Evolutionary conservation across 2,888 invertebrate genomes (phyloP).

Genomic region (Cheilosia grossa): DNA sequence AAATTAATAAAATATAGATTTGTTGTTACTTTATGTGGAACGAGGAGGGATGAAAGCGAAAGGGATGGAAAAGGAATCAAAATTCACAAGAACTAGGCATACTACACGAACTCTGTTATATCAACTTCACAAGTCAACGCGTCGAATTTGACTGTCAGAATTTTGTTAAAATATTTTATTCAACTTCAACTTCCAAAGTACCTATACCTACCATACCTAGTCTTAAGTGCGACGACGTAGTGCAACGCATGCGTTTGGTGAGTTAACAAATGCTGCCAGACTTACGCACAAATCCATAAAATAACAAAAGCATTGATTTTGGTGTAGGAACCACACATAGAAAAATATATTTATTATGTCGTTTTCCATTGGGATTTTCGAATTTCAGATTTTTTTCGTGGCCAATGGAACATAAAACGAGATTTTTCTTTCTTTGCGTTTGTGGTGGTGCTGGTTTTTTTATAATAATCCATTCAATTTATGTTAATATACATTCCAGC

Average conservation of each 20-base stretch:
- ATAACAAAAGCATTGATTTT: too few relatives aligned
- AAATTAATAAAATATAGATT: conserved; percentile 36
- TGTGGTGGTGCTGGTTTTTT: too few relatives aligned
- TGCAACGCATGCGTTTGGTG: conserved; percentile 1
- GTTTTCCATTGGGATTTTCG: too few relatives aligned
- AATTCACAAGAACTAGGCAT: conserved; percentile 16
- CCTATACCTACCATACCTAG: too few relatives aligned
- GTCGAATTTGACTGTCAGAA: conserved; percentile 68
- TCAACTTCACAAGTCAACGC: conserved; percentile 43
- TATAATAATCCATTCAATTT: too few relatives aligned
- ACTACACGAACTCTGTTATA: not conserved
- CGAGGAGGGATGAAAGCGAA: not conserved
- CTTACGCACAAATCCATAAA: not conserved
- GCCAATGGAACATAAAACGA: too few relatives aligned
- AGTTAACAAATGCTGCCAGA: conserved; percentile 32
- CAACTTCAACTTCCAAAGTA: conserved; percentile 16
- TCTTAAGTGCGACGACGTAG: not conserved
- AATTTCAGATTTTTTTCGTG: too few relatives aligned
- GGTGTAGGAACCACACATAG: too few relatives aligned
- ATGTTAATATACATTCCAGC: too few relatives aligned
- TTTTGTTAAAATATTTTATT: conserved; percentile 59
- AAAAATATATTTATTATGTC: too few relatives aligned
- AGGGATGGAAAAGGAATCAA: conserved; percentile 22
- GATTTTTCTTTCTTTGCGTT: too few relatives aligned
- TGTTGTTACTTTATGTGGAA: conserved; percentile 3